A percentile compares a stretch with the other conserved stretches of the same genome.
phyloP scores from a whole-genome alignment of 2,113 vertebrate genomes.

The Copsychus sechellarum region DNA sequence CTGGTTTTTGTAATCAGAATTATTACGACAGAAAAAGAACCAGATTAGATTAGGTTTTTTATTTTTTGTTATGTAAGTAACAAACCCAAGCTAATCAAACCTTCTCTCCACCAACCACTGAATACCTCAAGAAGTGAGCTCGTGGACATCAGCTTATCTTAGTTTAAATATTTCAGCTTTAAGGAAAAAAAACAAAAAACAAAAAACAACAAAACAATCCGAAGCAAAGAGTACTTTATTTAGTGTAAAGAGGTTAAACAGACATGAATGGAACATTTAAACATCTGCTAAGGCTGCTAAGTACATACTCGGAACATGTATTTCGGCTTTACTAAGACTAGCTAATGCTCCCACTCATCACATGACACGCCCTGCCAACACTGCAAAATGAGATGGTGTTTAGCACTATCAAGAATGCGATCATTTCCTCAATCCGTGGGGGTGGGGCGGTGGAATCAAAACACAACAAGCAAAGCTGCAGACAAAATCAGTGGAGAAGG shows the following conservation, averaged over 20 bases:
- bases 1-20: not conserved
- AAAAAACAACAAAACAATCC: too few relatives aligned
- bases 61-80: fast-evolving
- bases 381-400: not conserved
- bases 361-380: not conserved
- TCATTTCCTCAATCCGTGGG: not conserved
- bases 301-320: not conserved
- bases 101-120: not conserved
- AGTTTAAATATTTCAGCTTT: not conserved
- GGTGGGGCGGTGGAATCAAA: not conserved
- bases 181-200: too few relatives aligned
- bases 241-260: not conserved
- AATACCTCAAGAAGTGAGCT: not conserved
- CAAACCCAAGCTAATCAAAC: not conserved
- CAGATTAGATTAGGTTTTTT: not conserved
- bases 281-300: not conserved
- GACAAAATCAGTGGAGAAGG: not conserved
- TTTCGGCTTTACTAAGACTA: not conserved
- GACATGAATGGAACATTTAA: not conserved
- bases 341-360: not conserved
- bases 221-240: not conserved
- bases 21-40: not conserved
- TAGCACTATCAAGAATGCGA: not conserved
- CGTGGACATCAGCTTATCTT: not conserved
- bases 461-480: not conserved